Evolutionary conservation across 2,113 vertebrate species (phyloP).

Genomic region (Pica pica): DNA sequence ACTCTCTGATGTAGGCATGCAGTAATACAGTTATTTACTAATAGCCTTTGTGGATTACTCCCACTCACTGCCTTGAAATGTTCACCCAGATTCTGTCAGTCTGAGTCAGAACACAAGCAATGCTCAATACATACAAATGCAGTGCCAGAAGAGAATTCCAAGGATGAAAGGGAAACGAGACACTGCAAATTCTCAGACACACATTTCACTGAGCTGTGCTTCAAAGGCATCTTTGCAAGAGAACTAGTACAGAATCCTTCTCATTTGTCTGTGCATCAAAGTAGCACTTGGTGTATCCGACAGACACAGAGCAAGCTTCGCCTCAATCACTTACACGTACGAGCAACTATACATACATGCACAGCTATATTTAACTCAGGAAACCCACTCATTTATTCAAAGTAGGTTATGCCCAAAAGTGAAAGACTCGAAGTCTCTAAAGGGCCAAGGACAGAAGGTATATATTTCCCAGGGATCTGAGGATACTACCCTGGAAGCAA

Average conservation of each 20-base stretch:
- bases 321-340: not conserved
- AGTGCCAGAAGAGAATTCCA: not conserved
- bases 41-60: slow-evolving; percentile 59
- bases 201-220: not conserved
- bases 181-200: not conserved
- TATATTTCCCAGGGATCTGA: not conserved
- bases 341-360: not conserved
- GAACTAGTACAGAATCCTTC: not conserved
- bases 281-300: not conserved
- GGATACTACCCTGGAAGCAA: not conserved
- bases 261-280: not conserved
- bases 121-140: not conserved
- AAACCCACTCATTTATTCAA: not conserved
- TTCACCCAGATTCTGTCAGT: slow-evolving; percentile 24
- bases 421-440: not conserved
- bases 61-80: slow-evolving; percentile 34
- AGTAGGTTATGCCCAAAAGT: not conserved
- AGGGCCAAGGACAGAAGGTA: not conserved
- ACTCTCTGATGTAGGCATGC: not conserved
- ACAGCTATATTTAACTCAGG: not conserved
- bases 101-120: slow-evolving; percentile 32
- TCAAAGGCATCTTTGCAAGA: not conserved
- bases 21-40: slow-evolving; percentile 32
- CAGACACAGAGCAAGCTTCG: not conserved
- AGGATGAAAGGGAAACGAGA: not conserved